These are phyloP conservation scores for Teinopalpus imperialis DNA, from an alignment of 2,888 invertebrate species.

Conservation along the genomic window DNA sequence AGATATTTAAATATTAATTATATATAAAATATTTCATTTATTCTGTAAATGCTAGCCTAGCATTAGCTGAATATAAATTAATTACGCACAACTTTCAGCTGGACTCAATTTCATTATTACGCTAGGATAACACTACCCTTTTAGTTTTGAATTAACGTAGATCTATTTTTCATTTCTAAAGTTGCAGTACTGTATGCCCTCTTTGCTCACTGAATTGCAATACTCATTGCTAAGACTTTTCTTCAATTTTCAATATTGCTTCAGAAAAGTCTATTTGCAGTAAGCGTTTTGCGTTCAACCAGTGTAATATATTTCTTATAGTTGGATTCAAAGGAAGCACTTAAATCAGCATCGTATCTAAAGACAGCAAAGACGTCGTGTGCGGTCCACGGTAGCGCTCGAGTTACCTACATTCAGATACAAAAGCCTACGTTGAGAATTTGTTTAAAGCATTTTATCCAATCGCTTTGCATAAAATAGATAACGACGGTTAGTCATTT, in stretches of 20 bases:
- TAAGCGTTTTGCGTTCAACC: not conserved
- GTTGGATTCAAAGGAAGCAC: conserved; percentile 11
- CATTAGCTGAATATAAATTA: no score
- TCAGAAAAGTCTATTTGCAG: not conserved
- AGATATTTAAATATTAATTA: no score
- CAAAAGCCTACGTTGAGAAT: conserved; percentile 32
- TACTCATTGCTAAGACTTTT: conserved; percentile 1
- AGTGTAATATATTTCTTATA: conserved; percentile 2
- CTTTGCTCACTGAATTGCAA: no score
- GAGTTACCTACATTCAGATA: conserved; percentile 37
- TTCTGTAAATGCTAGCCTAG: no score
- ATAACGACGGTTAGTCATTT: conserved; percentile 39
- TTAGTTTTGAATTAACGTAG: no score
- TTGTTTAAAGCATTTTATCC: conserved; percentile 43
- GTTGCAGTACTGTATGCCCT: conserved; percentile 14
- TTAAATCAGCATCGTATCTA: conserved; percentile 16
- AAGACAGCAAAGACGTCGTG: conserved; percentile 34
- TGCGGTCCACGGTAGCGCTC: conserved; percentile 39
- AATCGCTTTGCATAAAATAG: conserved; percentile 51
- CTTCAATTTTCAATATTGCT: conserved; percentile 6
- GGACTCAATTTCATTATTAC: no score
- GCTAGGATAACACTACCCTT: no score
- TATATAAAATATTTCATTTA: no score
- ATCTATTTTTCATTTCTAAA: no score
- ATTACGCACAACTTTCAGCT: no score